phyloP scores from a whole-genome alignment of 2,888 invertebrate genomes.

The Dolichopus griseipennis region DNA sequence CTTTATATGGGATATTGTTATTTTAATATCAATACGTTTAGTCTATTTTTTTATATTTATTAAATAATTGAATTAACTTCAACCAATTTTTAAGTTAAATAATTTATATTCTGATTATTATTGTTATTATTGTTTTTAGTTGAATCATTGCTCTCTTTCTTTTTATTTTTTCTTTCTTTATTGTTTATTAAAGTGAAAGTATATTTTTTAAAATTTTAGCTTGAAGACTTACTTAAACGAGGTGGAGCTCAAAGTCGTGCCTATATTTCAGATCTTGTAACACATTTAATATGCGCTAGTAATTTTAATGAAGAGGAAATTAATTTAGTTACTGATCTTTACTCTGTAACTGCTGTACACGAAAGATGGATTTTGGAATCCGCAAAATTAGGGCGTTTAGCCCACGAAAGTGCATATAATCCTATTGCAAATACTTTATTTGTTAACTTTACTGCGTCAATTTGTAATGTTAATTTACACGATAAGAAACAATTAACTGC shows the following conservation, averaged over 20 bases:
- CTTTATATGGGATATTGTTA: neutral
- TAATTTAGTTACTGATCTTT: conserved; percentile 83
- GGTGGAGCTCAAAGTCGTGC: conserved; percentile 82
- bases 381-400: conserved; percentile 51
- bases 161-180: neutral
- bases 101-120: conserved; percentile 12
- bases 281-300: conserved; percentile 81
- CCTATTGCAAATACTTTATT: conserved; percentile 61
- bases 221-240: conserved; percentile 65
- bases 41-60: no score
- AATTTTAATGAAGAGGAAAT: conserved; percentile 80
- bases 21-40: neutral
- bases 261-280: conserved; percentile 85
- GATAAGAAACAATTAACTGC: conserved; percentile 76
- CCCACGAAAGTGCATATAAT: conserved; percentile 65
- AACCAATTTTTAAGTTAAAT: no score
- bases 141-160: neutral
- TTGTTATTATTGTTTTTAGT: neutral
- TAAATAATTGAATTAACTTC: no score
- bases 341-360: conserved; percentile 84
- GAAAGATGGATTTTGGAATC: conserved; percentile 75
- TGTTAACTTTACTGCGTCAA: conserved; percentile 62
- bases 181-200: no score
- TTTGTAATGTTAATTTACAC: conserved; percentile 61
- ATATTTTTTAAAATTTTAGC: conserved; percentile 47